phyloP scores from a whole-genome alignment of 2,113 vertebrate species.

The Salvator merianae region DNA sequence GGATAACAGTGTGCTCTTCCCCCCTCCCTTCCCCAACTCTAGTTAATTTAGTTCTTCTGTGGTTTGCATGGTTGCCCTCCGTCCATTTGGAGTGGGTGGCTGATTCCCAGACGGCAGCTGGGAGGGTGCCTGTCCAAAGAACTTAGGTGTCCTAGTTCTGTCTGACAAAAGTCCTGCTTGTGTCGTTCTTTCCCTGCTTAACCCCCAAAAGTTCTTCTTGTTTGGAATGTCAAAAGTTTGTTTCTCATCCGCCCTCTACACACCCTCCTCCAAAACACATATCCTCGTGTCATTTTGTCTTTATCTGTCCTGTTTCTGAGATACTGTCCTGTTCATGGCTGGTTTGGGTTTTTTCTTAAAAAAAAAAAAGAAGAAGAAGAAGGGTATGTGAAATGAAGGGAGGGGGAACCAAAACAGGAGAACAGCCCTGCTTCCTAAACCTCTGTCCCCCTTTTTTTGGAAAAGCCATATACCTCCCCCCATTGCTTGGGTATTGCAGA shows the following conservation, averaged over 20 bases:
- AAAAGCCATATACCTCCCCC: conserved; percentile 36
- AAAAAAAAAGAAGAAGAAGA: not conserved
- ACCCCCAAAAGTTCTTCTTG: not conserved
- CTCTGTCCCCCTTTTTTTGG: conserved; percentile 9
- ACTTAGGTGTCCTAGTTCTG: conserved; percentile 1
- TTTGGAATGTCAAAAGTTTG: conserved; percentile 20
- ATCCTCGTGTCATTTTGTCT: conserved; percentile 49
- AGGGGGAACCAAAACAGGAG: not conserved
- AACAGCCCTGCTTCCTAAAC: conserved; percentile 19
- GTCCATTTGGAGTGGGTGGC: not conserved
- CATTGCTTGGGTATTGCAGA: not conserved
- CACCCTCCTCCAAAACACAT: conserved; percentile 4
- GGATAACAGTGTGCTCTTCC: conserved; percentile 3
- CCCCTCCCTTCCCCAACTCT: not conserved
- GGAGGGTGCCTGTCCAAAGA: conserved; percentile 26
- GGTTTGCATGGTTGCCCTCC: conserved; percentile 28
- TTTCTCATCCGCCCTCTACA: not conserved
- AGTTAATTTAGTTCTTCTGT: conserved; percentile 22
- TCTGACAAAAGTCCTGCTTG: not conserved
- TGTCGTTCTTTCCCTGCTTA: not conserved
- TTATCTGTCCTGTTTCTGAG: conserved; percentile 43
- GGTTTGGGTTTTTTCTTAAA: conserved; percentile 3
- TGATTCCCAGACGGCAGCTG: not conserved
- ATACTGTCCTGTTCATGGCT: conserved; percentile 30
- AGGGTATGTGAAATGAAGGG: not conserved